These are phyloP conservation scores for Cheilosia grossa DNA, from an alignment of 2,888 invertebrate genomes.

Conservation along the genomic window DNA sequence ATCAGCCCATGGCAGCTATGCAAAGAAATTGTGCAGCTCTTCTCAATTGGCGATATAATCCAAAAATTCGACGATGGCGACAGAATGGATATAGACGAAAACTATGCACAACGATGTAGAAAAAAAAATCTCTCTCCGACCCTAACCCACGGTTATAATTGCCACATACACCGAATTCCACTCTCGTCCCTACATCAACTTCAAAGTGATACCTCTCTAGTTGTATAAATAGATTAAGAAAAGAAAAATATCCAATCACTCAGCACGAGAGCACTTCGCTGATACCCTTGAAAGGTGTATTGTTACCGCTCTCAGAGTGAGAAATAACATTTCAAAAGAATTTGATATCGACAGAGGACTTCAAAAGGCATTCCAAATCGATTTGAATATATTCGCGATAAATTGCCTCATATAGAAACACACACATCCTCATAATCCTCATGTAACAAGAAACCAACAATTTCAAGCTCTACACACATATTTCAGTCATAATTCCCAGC, in stretches of 20 bases:
- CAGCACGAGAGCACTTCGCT: not conserved
- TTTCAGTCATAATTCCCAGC: slow-evolving; percentile 50
- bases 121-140: too few relatives aligned
- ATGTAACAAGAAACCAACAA: slow-evolving; percentile 3
- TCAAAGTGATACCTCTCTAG: too few relatives aligned
- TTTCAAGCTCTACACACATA: not conserved
- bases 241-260: not conserved
- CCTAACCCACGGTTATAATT: too few relatives aligned
- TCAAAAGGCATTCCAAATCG: slow-evolving; percentile 21
- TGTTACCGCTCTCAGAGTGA: not conserved
- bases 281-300: not conserved
- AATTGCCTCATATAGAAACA: slow-evolving; percentile 17
- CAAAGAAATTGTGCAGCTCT: too few relatives aligned
- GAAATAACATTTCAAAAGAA: slow-evolving; percentile 32
- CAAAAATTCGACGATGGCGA: too few relatives aligned
- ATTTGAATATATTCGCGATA: slow-evolving; percentile 27
- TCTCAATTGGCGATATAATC: too few relatives aligned
- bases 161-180: too few relatives aligned
- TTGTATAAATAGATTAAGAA: too few relatives aligned
- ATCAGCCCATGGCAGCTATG: too few relatives aligned
- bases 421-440: not conserved
- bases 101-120: too few relatives aligned
- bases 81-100: too few relatives aligned
- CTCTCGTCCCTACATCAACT: too few relatives aligned
- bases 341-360: slow-evolving; percentile 7